Conservation (phyloP, 2,888 invertebrate genomes). For the Branchellion lobata region DNA sequence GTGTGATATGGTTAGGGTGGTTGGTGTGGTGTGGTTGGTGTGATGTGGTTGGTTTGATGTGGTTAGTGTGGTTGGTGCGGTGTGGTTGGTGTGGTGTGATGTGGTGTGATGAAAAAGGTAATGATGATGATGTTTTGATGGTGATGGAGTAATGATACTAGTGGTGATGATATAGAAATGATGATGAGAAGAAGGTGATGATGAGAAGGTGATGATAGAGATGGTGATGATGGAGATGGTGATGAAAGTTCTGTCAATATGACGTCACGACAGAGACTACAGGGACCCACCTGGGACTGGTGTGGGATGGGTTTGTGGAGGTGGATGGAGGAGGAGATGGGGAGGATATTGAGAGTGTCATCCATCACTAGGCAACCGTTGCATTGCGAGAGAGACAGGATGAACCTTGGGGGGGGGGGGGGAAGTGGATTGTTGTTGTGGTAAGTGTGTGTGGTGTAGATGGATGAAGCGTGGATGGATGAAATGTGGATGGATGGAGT, state of each 20-base stretch:
- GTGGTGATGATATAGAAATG: no score
- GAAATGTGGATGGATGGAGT: no score
- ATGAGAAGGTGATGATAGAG: not conserved
- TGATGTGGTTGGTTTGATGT: no score
- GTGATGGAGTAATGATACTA: no score
- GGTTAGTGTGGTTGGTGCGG: no score
- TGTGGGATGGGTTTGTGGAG: slow-evolving; percentile 73
- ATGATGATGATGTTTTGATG: no score
- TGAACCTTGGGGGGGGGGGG: slow-evolving; percentile 76
- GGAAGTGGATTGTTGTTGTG: not conserved
- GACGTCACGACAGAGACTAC: not conserved
- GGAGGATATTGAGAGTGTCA: slow-evolving; percentile 85
- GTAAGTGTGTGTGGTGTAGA: not conserved
- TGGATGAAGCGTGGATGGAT: not conserved
- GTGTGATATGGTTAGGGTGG: no score
- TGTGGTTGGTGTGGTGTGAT: no score
- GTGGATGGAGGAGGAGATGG: slow-evolving; percentile 83
- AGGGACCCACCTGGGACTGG: slow-evolving; percentile 55
- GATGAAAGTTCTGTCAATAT: not conserved
- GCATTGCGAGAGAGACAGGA: slow-evolving; percentile 84
- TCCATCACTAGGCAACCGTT: slow-evolving; percentile 87
- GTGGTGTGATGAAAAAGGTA: not conserved
- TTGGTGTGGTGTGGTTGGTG: no score
- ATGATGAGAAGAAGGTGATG: not conserved
- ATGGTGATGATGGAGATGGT: not conserved